A percentile compares a stretch with the other conserved stretches of the same genome.
Conservation (phyloP, 2,113 vertebrate species). For the Promerops cafer region DNA sequence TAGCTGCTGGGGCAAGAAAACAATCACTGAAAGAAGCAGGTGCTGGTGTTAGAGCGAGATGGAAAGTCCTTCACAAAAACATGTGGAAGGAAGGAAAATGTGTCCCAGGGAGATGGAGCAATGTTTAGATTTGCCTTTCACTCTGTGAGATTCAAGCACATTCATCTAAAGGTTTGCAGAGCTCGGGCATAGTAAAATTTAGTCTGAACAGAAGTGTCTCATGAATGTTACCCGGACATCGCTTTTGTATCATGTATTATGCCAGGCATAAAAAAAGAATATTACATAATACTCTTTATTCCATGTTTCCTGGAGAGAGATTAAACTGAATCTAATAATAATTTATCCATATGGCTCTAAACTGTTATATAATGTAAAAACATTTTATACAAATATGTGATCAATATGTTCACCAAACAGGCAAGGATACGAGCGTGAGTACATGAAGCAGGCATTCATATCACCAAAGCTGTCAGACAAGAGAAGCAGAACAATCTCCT, state of each 20-base stretch:
- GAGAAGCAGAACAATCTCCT: background rate
- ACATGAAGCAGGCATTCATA: background rate
- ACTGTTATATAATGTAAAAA: background rate
- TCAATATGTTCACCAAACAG: background rate
- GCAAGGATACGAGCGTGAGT: background rate
- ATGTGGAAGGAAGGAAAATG: background rate
- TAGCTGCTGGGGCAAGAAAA: background rate
- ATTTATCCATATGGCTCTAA: background rate
- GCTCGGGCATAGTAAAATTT: background rate
- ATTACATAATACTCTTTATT: background rate
- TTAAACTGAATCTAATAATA: background rate
- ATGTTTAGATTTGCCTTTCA: background rate
- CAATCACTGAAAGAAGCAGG: background rate
- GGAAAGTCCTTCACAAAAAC: background rate
- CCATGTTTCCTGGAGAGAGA: background rate
- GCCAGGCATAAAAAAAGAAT: background rate
- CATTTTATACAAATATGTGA: background rate
- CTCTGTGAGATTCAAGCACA: background rate
- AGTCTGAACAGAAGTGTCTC: background rate
- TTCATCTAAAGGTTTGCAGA: background rate
- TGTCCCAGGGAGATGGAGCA: background rate
- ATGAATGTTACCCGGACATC: background rate
- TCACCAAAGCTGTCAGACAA: background rate
- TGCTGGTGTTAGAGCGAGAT: background rate
- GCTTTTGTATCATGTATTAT: background rate